These are phyloP conservation scores for Ornithorhynchus anatinus DNA, from an alignment of 2,113 vertebrate genomes.

Conservation along the genomic window DNA sequence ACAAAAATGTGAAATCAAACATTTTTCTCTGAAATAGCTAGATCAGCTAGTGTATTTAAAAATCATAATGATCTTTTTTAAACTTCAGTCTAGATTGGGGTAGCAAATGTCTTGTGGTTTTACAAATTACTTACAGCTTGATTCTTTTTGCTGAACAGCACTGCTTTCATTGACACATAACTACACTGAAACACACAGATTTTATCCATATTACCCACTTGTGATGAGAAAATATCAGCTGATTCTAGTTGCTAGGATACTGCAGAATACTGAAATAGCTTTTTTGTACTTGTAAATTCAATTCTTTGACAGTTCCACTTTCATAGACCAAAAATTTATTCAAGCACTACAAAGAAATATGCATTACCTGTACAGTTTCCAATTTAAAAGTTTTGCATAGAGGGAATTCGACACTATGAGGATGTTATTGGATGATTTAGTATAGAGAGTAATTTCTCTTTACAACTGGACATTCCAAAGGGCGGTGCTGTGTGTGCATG, in stretches of 20 bases:
- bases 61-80: constrained; percentile 4
- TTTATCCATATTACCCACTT: constrained; percentile 49
- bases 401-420: constrained; percentile 9
- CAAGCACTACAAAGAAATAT: constrained; percentile 47
- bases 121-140: not conserved
- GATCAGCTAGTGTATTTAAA: not conserved
- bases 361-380: constrained; percentile 46
- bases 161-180: constrained; percentile 41
- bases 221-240: constrained; percentile 54
- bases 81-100: not conserved
- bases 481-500: not conserved
- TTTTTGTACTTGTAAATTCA: constrained; percentile 62
- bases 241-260: constrained; percentile 70
- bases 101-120: constrained; percentile 1
- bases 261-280: constrained; percentile 44
- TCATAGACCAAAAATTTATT: constrained; percentile 55
- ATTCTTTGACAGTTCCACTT: constrained; percentile 50
- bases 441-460: constrained; percentile 38
- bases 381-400: constrained; percentile 45
- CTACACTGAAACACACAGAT: constrained; percentile 49
- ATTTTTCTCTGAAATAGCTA: not conserved
- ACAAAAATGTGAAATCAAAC: not conserved
- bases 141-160: not conserved
- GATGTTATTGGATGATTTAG: constrained; percentile 39
- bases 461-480: constrained; percentile 19